Evolutionary conservation across 2,888 invertebrate species (phyloP).

Genomic region (Nephrotoma appendiculata): DNA sequence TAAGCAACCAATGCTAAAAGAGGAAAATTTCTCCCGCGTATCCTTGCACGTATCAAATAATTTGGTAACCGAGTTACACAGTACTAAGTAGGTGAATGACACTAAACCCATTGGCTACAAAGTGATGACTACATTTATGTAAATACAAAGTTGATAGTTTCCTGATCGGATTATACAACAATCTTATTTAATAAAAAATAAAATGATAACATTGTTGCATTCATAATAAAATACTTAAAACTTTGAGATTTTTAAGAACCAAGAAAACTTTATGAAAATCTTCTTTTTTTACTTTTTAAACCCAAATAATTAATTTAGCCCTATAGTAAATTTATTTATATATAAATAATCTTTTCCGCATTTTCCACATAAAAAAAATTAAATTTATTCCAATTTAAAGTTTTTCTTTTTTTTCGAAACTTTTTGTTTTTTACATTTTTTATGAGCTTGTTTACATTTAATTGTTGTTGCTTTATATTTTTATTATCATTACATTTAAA

Average conservation of each 20-base stretch:
- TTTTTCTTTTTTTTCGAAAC: not conserved
- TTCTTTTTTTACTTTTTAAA: not conserved
- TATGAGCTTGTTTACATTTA: not conserved
- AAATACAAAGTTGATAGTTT: not conserved
- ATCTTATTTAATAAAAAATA: not conserved
- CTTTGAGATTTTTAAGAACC: not conserved
- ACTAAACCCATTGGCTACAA: no score
- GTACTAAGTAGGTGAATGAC: no score
- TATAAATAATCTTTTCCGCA: not conserved
- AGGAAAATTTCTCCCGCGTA: no score
- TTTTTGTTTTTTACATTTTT: not conserved
- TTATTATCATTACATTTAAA: not conserved
- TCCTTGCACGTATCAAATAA: no score
- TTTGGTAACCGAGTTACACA: no score
- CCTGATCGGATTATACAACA: not conserved
- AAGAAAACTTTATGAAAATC: not conserved
- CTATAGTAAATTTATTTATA: not conserved
- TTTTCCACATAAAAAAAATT: not conserved
- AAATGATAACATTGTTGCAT: not conserved
- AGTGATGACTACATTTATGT: not conserved
- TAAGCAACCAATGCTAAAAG: no score
- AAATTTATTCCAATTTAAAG: not conserved
- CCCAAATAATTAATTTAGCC: not conserved
- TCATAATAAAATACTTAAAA: not conserved
- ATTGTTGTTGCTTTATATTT: not conserved